Evolutionary conservation across 2,113 vertebrate species (phyloP).

Genomic region (Gila orcuttii): DNA sequence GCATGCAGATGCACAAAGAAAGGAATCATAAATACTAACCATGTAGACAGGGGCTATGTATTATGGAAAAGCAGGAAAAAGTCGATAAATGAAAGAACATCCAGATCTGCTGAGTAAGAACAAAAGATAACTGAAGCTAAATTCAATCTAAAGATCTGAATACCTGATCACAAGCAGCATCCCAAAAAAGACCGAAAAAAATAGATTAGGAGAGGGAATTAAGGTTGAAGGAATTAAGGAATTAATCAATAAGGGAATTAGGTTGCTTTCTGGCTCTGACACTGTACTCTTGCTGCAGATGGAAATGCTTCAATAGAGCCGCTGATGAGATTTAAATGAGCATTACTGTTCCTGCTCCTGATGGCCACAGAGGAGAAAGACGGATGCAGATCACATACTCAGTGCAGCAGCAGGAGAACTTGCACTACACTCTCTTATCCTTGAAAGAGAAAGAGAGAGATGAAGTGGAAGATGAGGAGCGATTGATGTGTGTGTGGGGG

Average conservation of each 20-base stretch:
- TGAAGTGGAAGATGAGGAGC: conserved; percentile 9
- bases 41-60: background rate
- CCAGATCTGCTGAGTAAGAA: background rate
- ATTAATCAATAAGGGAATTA: conserved; percentile 43
- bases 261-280: conserved; percentile 38
- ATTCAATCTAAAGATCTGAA: conserved; percentile 16
- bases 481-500: conserved; percentile 16
- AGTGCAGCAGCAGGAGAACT: conserved; percentile 22
- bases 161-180: background rate
- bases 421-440: conserved; percentile 43
- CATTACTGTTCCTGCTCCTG: conserved; percentile 41
- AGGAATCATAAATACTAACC: background rate
- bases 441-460: conserved; percentile 33
- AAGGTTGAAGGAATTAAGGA: too few species aligned
- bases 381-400: conserved; percentile 47
- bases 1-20: background rate
- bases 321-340: conserved; percentile 60
- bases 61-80: background rate
- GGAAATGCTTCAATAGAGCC: conserved; percentile 51
- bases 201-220: background rate
- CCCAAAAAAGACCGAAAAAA: background rate
- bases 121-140: background rate
- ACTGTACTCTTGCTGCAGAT: conserved; percentile 25
- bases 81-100: background rate
- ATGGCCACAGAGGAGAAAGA: conserved; percentile 33